phyloP scores from a whole-genome alignment of 2,113 vertebrate species.

The Salminus brasiliensis region DNA sequence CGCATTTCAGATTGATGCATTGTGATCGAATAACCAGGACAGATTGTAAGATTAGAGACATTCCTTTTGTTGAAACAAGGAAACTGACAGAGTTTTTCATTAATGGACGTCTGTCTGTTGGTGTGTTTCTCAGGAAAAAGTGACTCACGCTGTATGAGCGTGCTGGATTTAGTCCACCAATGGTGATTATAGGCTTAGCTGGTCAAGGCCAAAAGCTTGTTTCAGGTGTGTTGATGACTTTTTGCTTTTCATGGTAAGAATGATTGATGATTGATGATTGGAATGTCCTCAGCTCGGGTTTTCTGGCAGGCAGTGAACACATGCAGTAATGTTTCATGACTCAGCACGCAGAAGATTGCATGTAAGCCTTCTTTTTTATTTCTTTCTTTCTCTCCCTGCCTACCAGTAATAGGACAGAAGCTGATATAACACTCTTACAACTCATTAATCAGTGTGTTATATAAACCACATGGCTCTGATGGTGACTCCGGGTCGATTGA shows the following conservation, averaged over 20 bases:
- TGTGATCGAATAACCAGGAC: conserved; percentile 41
- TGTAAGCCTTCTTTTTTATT: neutral
- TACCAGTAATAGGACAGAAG: neutral
- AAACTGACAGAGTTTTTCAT: conserved; percentile 14
- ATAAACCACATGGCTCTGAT: no score
- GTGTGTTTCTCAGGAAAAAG: neutral
- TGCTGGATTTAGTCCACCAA: neutral
- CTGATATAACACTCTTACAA: neutral
- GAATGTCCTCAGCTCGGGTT: neutral
- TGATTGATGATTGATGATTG: neutral
- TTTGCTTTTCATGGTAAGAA: no score
- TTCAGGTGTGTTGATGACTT: no score
- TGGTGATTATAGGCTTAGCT: no score
- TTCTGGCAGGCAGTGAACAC: no score
- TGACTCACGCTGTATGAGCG: neutral
- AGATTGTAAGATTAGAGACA: conserved; percentile 44
- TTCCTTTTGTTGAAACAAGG: conserved; percentile 30
- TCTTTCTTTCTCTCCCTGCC: neutral
- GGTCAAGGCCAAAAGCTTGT: no score
- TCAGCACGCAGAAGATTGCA: neutral
- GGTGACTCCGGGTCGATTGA: no score
- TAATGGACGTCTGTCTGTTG: neutral
- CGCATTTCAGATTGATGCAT: conserved; percentile 38
- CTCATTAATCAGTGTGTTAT: neutral
- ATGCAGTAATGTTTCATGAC: neutral